Base-by-base conservation (phyloP, 2,888 invertebrate genomes). In the Agrotis ipsilon region DNA sequence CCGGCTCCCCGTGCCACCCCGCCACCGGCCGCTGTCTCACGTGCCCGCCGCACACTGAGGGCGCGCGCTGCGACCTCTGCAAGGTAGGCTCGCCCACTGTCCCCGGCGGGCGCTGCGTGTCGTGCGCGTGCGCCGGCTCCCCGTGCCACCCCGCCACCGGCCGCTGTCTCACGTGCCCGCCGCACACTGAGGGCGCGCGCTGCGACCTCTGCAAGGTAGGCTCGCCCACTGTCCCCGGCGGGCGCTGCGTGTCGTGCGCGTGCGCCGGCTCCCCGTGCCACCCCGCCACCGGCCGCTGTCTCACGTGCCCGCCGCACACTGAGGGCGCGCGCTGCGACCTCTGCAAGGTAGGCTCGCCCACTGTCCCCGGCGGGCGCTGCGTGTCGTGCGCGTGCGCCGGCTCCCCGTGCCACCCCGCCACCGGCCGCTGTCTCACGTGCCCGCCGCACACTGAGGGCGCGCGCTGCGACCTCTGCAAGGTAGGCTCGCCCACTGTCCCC, bases 61-160 rank as follows among this genome's bases (percentile, higher is more conserved):
- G 98, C 48, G 97, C 97, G 91, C 96, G 97, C 72, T 98, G 98
- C 87, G 97, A 98, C 84, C 96, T 97, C 78, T 96, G 96, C 82
- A 92, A 96, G 92, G 96, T 94, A 52, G 27, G n/a, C 3, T 97
- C 98, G 75, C 99, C 99, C 0, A 95, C 96, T 4, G 95, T 96
- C 51, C 92, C 97, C 5, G 98, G 98, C 5, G 97, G 97, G 55
- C 96, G 93, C 24, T 99, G 99, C 89, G 95, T 96, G 85, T 97
- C 97, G 0, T 99, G 99, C 92, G 97, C 97, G 49, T 99, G 99
- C 92, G 98, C 97, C 64, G 98, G 98, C 1, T 98, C 98, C 3
- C 98, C 98, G 0, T 98, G 49, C 49, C 49, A 45, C 18, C 46
- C 7, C n/a, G 24, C 32, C 13, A 54, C 24, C 4, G 54, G 32